Evolutionary conservation across 1,140 invertebrate species (phyloP).

Genomic region (Zaprionus lachaisei): DNA sequence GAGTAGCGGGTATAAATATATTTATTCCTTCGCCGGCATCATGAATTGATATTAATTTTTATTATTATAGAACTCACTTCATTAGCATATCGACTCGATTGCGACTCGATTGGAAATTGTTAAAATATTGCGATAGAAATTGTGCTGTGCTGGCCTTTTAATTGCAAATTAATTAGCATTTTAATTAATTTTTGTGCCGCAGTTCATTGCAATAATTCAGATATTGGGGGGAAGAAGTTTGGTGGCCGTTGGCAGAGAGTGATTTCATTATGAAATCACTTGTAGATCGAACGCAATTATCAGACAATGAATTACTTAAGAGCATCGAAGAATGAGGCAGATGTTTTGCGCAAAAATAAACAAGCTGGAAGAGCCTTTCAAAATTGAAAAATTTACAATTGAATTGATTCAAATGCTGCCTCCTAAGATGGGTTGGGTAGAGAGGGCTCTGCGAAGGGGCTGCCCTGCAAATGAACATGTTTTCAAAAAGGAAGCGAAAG

Average conservation of each 20-base stretch:
- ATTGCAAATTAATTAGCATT: slow-evolving; percentile 76
- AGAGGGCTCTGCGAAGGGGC: not conserved
- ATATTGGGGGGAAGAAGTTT: not conserved
- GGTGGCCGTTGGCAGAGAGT: not conserved
- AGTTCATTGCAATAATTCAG: slow-evolving; percentile 23
- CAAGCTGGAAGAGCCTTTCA: slow-evolving; percentile 18
- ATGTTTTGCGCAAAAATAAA: slow-evolving; percentile 53
- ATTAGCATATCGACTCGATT: slow-evolving; percentile 31
- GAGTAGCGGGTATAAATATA: not conserved
- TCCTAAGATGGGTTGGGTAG: not conserved
- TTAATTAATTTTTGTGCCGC: slow-evolving; percentile 65
- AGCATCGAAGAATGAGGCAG: slow-evolving; percentile 23
- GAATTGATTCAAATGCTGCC: slow-evolving; percentile 41
- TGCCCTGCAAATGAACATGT: slow-evolving; percentile 47
- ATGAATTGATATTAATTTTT: not conserved
- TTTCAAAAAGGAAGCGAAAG: slow-evolving; percentile 28
- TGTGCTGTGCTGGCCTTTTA: slow-evolving; percentile 51
- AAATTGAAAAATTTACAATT: slow-evolving; percentile 64
- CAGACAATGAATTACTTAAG: slow-evolving; percentile 46
- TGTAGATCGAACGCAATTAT: slow-evolving; percentile 61
- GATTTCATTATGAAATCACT: slow-evolving; percentile 26
- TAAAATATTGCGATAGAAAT: slow-evolving; percentile 19
- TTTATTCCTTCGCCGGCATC: not conserved
- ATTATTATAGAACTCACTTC: slow-evolving; percentile 10
- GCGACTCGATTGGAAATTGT: slow-evolving; percentile 16